Percentiles rank a stretch among this genome's conserved stretches.
Evolutionary conservation across 2,113 vertebrate genomes (phyloP).

Genomic region (Rhea pennata): DNA sequence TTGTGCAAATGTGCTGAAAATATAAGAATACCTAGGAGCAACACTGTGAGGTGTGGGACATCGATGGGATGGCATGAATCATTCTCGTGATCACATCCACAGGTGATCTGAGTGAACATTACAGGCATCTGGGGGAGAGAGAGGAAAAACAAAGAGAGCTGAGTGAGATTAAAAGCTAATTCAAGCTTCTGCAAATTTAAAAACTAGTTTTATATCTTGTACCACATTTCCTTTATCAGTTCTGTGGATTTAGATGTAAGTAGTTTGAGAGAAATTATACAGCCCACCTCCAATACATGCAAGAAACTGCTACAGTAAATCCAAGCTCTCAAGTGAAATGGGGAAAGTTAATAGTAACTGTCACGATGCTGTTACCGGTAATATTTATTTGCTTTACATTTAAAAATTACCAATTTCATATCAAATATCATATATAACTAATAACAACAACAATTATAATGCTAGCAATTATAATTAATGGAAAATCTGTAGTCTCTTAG

Average conservation of each 20-base stretch:
- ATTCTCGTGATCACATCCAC: not conserved
- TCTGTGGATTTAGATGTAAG: not conserved
- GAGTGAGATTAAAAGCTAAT: not conserved
- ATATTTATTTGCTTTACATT: not conserved
- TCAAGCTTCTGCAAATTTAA: not conserved
- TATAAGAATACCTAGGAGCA: not conserved
- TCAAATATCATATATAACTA: not conserved
- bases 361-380: not conserved
- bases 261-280: not conserved
- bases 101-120: not conserved
- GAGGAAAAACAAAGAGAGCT: not conserved
- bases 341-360: not conserved
- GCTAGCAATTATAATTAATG: not conserved
- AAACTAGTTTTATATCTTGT: not conserved
- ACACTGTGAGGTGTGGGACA: rapidly evolving
- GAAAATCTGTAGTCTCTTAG: not conserved
- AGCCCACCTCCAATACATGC: not conserved
- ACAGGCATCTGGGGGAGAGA: not conserved
- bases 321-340: not conserved
- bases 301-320: not conserved
- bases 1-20: not conserved
- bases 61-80: rapidly evolving
- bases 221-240: not conserved
- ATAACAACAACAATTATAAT: not conserved
- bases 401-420: not conserved